These are phyloP conservation scores for Eurytemora carolleeae DNA, from an alignment of 1,140 invertebrate genomes.

Conservation along the genomic window DNA sequence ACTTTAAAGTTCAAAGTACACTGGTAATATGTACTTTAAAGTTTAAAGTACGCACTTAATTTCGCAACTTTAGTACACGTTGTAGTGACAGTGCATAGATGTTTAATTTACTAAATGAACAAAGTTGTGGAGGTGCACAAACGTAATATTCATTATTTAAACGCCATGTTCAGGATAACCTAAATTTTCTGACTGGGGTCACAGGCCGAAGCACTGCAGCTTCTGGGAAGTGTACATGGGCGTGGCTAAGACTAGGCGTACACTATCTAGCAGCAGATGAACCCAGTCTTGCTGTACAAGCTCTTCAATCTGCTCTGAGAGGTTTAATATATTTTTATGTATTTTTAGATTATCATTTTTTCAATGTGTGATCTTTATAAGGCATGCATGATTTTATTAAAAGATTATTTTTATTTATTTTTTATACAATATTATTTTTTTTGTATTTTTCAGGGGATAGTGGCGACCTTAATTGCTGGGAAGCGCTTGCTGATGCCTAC, in stretches of 20 bases:
- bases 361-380: too few species aligned
- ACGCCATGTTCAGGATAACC: slow-evolving; percentile 24
- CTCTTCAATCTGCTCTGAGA: slow-evolving; percentile 46
- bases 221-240: slow-evolving; percentile 47
- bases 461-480: slow-evolving; percentile 42
- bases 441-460: slow-evolving; percentile 26
- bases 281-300: slow-evolving; percentile 45
- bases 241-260: slow-evolving; percentile 51
- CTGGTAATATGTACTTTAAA: not conserved
- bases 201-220: slow-evolving; percentile 29
- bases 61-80: too few species aligned
- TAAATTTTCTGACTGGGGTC: slow-evolving; percentile 39
- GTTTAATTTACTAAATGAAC: too few species aligned
- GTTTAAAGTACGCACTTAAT: not conserved
- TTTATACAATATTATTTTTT: too few species aligned
- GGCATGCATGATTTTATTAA: too few species aligned
- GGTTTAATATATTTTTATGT: too few species aligned
- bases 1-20: not conserved
- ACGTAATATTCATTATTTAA: not conserved
- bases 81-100: too few species aligned
- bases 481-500: slow-evolving; percentile 71
- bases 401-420: too few species aligned
- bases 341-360: too few species aligned
- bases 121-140: too few species aligned
- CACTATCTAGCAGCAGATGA: slow-evolving; percentile 49